phyloP scores from a whole-genome alignment of 1,140 invertebrate species.

The Pseudoatta argentina region DNA sequence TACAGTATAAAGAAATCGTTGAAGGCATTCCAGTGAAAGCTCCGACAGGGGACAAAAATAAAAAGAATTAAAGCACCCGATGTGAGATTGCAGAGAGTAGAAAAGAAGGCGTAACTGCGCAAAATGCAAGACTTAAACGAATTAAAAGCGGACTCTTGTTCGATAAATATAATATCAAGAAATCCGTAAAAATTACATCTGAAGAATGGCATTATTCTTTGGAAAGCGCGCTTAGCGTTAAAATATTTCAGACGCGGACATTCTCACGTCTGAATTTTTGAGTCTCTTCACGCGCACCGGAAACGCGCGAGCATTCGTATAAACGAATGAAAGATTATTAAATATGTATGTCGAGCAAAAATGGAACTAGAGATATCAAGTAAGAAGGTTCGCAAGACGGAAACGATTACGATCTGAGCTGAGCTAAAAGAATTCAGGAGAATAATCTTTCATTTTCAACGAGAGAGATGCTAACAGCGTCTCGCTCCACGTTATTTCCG shows the following conservation, averaged over 20 bases:
- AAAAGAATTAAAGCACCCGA: not conserved
- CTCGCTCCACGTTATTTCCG: slow-evolving; percentile 65
- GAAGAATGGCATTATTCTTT: not conserved
- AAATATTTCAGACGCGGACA: slow-evolving; percentile 17
- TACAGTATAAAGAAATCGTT: not conserved
- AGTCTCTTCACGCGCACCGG: not conserved
- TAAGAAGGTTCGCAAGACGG: not conserved
- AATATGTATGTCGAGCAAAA: not conserved
- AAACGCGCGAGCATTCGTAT: slow-evolving; percentile 24
- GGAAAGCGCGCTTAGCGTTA: not conserved
- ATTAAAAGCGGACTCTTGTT: not conserved
- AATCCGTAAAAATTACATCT: slow-evolving; percentile 19
- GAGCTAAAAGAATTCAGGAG: slow-evolving; percentile 1
- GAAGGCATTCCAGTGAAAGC: not conserved
- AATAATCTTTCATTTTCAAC: slow-evolving; percentile 66
- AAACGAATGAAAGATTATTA: slow-evolving; percentile 68
- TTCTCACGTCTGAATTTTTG: slow-evolving; percentile 28
- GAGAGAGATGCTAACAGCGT: slow-evolving; percentile 30
- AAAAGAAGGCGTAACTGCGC: not conserved
- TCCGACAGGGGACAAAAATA: not conserved
- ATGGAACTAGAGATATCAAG: not conserved
- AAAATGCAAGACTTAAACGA: not conserved
- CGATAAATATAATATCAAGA: slow-evolving; percentile 31
- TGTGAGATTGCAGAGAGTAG: not conserved
- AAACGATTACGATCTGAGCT: not conserved